Percentiles rank a stretch among this genome's conserved stretches.
phyloP scores from a whole-genome alignment of 2,113 vertebrate species.

The Nycticorax nycticorax region DNA sequence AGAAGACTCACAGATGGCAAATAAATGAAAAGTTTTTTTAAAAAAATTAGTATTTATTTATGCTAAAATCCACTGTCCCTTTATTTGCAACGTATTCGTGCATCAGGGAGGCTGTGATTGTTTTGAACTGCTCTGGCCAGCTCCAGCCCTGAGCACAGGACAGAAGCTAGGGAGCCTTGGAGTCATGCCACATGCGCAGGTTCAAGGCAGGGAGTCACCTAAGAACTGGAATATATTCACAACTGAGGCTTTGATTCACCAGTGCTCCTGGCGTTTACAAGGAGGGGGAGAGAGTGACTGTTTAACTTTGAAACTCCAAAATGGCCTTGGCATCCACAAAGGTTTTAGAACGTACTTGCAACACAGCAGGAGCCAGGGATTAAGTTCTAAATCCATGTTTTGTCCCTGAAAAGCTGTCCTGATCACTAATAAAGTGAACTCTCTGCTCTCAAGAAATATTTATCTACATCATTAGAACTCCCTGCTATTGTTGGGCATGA shows the following conservation, averaged over 20 bases:
- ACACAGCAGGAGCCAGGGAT: not conserved
- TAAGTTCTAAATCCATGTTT: conserved; percentile 28
- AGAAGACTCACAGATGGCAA: not conserved
- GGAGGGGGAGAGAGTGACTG: not conserved
- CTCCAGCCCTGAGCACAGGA: not conserved
- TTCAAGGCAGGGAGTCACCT: not conserved
- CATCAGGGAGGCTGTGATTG: not conserved
- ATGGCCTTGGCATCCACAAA: not conserved
- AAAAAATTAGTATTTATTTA: not conserved
- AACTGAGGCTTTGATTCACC: not conserved
- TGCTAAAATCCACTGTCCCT: not conserved
- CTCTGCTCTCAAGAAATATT: not conserved
- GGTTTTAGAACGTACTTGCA: not conserved
- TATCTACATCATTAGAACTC: not conserved
- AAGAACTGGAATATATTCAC: not conserved
- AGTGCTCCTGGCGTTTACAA: not conserved
- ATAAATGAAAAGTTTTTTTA: not conserved
- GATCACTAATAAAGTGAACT: not conserved
- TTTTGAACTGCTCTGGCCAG: not conserved
- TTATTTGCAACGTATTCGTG: not conserved
- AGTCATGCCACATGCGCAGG: not conserved
- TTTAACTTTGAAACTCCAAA: conserved; percentile 24
- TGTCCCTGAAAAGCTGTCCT: conserved; percentile 15
- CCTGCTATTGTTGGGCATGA: not conserved
- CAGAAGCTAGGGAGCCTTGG: not conserved